phyloP scores from a whole-genome alignment of 1,140 invertebrate genomes.

The Zaprionus davidi region DNA sequence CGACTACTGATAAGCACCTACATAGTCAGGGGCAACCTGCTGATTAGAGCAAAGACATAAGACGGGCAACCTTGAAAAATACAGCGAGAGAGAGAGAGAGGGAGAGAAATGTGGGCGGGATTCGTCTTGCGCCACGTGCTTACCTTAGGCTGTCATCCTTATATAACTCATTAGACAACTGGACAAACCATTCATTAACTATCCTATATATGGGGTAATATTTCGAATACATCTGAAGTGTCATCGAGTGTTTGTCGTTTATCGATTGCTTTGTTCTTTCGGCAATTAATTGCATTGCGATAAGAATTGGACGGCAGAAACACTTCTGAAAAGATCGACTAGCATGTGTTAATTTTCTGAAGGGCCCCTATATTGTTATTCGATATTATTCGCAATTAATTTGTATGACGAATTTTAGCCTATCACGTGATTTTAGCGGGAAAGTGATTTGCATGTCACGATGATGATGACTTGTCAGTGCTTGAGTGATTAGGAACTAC shows the following conservation, averaged over 20 bases:
- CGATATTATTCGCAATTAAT: slow-evolving; percentile 22
- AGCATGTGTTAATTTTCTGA: slow-evolving; percentile 8
- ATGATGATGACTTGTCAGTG: not conserved
- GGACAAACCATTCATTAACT: slow-evolving; percentile 38
- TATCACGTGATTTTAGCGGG: slow-evolving; percentile 34
- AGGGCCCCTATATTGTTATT: not conserved
- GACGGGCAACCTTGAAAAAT: slow-evolving; percentile 29
- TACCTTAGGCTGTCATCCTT: not conserved
- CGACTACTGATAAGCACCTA: slow-evolving; percentile 47
- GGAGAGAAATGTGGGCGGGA: slow-evolving; percentile 31
- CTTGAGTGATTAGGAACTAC: not conserved
- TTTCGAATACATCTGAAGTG: not conserved
- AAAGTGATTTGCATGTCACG: not conserved
- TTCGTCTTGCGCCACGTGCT: slow-evolving; percentile 19
- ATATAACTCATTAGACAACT: slow-evolving; percentile 22
- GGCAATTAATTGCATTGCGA: slow-evolving; percentile 25
- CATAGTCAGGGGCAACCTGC: slow-evolving; percentile 47
- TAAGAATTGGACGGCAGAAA: slow-evolving; percentile 12
- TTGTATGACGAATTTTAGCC: slow-evolving; percentile 21
- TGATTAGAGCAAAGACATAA: slow-evolving; percentile 34
- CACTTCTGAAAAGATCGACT: slow-evolving; percentile 10
- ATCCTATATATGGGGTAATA: slow-evolving; percentile 1
- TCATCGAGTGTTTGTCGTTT: not conserved
- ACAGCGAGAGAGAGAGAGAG: not conserved
- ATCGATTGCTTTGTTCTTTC: slow-evolving; percentile 25